These are phyloP conservation scores for Orthosia gracilis DNA, from an alignment of 2,888 invertebrate genomes.

Conservation along the genomic window DNA sequence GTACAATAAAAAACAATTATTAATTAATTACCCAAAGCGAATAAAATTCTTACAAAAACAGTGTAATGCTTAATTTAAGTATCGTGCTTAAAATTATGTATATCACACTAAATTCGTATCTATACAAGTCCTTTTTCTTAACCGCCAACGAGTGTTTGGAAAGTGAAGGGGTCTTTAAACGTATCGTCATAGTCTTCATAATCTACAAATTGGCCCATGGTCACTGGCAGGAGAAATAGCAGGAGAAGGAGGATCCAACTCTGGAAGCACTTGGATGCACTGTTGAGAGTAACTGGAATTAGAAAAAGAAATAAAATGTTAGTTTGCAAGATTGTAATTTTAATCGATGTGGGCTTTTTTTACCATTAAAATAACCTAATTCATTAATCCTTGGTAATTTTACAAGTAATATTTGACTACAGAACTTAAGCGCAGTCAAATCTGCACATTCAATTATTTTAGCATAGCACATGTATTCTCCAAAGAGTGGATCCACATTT, in stretches of 20 bases:
- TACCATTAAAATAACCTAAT: no score
- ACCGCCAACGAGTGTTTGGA: slow-evolving; percentile 76
- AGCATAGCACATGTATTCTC: no score
- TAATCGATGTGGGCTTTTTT: no score
- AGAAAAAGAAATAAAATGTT: slow-evolving; percentile 21
- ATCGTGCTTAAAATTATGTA: slow-evolving; percentile 53
- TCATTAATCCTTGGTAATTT: no score
- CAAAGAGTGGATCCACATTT: no score
- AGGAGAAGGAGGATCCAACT: slow-evolving; percentile 83
- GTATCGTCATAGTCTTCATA: slow-evolving; percentile 72
- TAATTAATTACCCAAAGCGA: not conserved
- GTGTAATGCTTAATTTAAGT: slow-evolving; percentile 38
- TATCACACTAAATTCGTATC: slow-evolving; percentile 66
- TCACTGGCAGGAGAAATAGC: slow-evolving; percentile 80
- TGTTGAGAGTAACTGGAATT: slow-evolving; percentile 86
- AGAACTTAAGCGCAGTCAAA: no score
- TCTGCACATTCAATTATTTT: no score
- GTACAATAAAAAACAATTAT: not conserved
- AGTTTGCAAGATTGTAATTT: not conserved
- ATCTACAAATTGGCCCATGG: slow-evolving; percentile 74
- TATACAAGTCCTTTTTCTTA: slow-evolving; percentile 60
- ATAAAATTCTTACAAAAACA: slow-evolving; percentile 41
- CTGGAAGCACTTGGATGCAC: slow-evolving; percentile 73
- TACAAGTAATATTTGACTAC: no score
- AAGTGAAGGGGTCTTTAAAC: slow-evolving; percentile 54